A percentile compares a stretch with the other conserved stretches of the same genome.
These are phyloP conservation scores for Aramus guarauna DNA, from an alignment of 2,113 vertebrate species.

Conservation along the genomic window DNA sequence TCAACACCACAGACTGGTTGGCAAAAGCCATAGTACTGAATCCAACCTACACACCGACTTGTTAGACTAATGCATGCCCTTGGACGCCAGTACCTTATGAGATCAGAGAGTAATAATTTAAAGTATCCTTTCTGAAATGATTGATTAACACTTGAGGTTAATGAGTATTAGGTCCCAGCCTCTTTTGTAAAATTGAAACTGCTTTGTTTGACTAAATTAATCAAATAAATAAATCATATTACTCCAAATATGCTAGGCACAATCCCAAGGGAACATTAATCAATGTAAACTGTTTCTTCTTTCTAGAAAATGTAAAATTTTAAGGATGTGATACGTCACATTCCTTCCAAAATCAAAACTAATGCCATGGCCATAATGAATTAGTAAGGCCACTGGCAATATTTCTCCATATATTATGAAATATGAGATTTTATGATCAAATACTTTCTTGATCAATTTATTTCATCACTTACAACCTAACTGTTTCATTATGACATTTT, in stretches of 20 bases:
- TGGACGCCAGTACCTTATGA: neutral
- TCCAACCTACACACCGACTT: neutral
- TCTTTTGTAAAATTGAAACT: neutral
- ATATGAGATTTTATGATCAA: neutral
- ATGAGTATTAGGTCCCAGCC: neutral
- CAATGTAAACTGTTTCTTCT: neutral
- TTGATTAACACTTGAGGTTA: neutral
- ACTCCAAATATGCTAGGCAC: neutral
- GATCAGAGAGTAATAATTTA: neutral
- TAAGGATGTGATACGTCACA: neutral
- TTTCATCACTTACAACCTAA: neutral
- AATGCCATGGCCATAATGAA: neutral
- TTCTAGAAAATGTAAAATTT: neutral
- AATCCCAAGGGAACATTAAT: neutral
- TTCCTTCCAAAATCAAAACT: neutral
- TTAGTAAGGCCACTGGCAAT: neutral
- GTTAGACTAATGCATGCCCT: neutral
- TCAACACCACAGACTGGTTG: neutral
- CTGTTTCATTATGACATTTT: slow-evolving; percentile 32
- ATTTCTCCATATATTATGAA: neutral
- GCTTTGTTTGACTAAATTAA: neutral
- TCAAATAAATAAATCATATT: neutral
- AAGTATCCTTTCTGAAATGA: neutral
- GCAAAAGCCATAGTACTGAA: neutral
- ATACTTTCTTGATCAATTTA: slow-evolving; percentile 5